Base-by-base conservation (phyloP, 2,797 vertebrate genomes). In the Enteromius anoplus region DNA sequence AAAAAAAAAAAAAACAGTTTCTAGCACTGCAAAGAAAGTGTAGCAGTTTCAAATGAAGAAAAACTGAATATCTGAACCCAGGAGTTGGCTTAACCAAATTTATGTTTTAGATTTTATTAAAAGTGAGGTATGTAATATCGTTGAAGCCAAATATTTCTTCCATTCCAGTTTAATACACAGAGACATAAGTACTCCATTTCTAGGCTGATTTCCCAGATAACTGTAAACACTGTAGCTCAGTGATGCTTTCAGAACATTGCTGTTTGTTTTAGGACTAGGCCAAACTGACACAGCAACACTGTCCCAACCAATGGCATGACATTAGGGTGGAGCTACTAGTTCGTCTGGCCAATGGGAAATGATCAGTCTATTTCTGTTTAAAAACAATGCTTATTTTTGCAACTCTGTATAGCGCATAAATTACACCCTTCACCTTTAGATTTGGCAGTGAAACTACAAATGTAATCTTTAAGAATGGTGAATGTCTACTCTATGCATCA, bases 401-500 rank as follows among this genome's bases (percentile, higher is more conserved):
- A 49, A 19, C 34, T 42, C 7, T 17, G 9, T 64, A 51, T 15
- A 11, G 3, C 0, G 12, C 8, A 37, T 62, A 64, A 37, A 81
- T 62, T 19, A 73, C 69, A 64, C 69, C 6, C 26, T 64, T 81
- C 69, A 64, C 55, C 45, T 66, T 76, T 82, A 42, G 55, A 75
- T 76, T 6, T 51, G 69, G 29, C 55, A 51, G 21, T 7, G 21
- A n/a, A 19, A 34, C 53, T 75, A 26, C 12, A 26, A 73, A 17
- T 40, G 70, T 37, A 75, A 82, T 55, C 32, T 82, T 65, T 82
- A 53, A 69, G 19, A 83, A 77, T 64, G 84, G 34, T 3, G 42
- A 72, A n/a, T 6, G 17, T 47, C 17, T 69, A 51, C 40, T 53
- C 26, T 37, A 80, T 82, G 53, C 15, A 64, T 76, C 0, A 29